Percentiles rank a stretch among this genome's conserved stretches.
Evolutionary conservation across 2,888 invertebrate genomes (phyloP).

Genomic region (Girardia tigrina): DNA sequence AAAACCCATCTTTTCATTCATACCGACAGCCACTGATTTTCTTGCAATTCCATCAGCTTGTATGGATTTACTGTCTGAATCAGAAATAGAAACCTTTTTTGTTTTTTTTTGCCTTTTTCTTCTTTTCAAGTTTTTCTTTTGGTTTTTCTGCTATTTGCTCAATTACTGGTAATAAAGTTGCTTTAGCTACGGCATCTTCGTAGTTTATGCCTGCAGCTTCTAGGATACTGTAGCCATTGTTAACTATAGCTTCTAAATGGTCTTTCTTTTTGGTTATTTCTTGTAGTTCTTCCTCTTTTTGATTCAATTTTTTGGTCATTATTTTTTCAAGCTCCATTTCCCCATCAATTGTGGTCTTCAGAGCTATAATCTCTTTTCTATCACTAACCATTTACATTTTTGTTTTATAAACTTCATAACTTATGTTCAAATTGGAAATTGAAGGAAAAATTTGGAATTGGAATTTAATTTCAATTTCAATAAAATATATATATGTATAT

Average conservation of each 20-base stretch:
- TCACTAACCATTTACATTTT: too few relatives aligned
- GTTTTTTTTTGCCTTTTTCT: neutral
- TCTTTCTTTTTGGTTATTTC: neutral
- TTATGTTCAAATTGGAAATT: too few relatives aligned
- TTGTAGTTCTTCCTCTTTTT: neutral
- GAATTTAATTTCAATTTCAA: too few relatives aligned
- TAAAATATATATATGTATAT: too few relatives aligned
- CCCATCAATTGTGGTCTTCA: too few relatives aligned
- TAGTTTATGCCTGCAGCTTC: neutral
- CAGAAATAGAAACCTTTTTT: neutral
- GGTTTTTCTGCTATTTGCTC: neutral
- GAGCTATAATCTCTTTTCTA: too few relatives aligned
- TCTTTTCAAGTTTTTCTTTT: neutral
- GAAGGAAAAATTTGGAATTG: too few relatives aligned
- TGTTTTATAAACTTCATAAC: too few relatives aligned
- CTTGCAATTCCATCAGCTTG: neutral
- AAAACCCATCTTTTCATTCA: neutral
- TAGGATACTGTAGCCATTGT: neutral
- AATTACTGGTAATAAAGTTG: neutral
- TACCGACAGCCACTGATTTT: constrained; percentile 6
- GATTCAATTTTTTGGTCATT: neutral
- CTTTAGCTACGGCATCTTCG: neutral
- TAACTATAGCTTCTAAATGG: neutral
- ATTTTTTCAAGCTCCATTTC: too few relatives aligned
- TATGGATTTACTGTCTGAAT: neutral